These are phyloP conservation scores for Tholera decimalis DNA, from an alignment of 2,888 invertebrate genomes.

Conservation along the genomic window DNA sequence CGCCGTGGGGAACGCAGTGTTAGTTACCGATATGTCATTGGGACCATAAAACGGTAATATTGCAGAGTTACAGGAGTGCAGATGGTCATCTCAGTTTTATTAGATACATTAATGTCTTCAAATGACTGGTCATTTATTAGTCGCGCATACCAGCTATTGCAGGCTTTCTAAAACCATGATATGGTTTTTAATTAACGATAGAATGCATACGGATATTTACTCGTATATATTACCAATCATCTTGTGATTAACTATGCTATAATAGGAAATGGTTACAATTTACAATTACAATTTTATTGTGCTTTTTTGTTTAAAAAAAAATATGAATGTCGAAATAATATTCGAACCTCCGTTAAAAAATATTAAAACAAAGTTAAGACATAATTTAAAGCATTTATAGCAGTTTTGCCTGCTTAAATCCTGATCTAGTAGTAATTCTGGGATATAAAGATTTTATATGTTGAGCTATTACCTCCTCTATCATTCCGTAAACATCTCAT, in stretches of 20 bases:
- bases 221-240: conserved; percentile 15
- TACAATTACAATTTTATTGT: conserved; percentile 18
- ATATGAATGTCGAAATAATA: conserved; percentile 17
- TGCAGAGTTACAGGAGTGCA: conserved; percentile 49
- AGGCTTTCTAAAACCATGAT: conserved; percentile 40
- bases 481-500: too few relatives aligned
- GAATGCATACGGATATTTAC: conserved; percentile 15
- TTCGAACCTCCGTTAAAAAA: not conserved
- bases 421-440: too few relatives aligned
- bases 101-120: conserved; percentile 63
- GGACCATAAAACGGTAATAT: conserved; percentile 62
- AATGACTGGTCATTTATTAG: conserved; percentile 62
- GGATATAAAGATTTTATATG: too few relatives aligned
- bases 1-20: conserved; percentile 50
- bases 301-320: too few relatives aligned
- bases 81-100: conserved; percentile 64
- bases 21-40: conserved; percentile 63
- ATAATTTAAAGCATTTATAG: too few relatives aligned
- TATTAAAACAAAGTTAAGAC: not conserved
- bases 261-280: conserved; percentile 13
- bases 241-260: conserved; percentile 11
- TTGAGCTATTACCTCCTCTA: too few relatives aligned
- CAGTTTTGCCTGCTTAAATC: too few relatives aligned
- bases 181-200: conserved; percentile 45
- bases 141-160: conserved; percentile 34